phyloP scores from a whole-genome alignment of 1,140 invertebrate genomes.

The Trypoxylus dichotomus region DNA sequence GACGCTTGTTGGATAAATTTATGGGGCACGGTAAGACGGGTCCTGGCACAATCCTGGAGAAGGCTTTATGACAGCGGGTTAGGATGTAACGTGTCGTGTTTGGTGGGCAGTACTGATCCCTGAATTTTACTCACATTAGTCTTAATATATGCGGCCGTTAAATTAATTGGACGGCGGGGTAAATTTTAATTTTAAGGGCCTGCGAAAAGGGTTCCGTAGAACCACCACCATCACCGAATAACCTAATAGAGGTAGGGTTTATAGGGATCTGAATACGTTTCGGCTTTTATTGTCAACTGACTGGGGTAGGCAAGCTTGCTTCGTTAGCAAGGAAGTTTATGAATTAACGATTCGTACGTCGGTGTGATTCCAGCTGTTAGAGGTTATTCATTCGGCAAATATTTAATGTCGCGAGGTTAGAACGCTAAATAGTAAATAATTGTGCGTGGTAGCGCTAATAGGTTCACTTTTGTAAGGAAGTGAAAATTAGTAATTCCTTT shows the following conservation, averaged over 20 bases:
- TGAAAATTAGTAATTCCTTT: neutral
- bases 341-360: slow-evolving; percentile 17
- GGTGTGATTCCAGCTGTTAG: slow-evolving; percentile 5
- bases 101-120: slow-evolving; percentile 11
- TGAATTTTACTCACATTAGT: slow-evolving; percentile 20
- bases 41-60: neutral
- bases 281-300: neutral
- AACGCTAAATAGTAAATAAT: slow-evolving; percentile 11
- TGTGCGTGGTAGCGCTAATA: neutral
- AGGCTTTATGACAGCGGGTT: slow-evolving; percentile 23
- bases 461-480: neutral
- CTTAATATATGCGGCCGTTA: slow-evolving; percentile 21
- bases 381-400: slow-evolving; percentile 10
- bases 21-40: neutral
- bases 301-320: neutral
- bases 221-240: neutral
- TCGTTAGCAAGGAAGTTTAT: slow-evolving; percentile 17
- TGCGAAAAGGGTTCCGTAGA: neutral
- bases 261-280: slow-evolving; percentile 14
- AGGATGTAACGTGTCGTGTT: slow-evolving; percentile 10
- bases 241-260: too few relatives aligned
- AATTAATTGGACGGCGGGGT: slow-evolving; percentile 22
- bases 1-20: neutral
- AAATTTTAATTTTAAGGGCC: slow-evolving; percentile 23
- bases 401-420: slow-evolving; percentile 7